Evolutionary conservation across 2,888 invertebrate species (phyloP).

Genomic region (Steinernema scapterisci): DNA sequence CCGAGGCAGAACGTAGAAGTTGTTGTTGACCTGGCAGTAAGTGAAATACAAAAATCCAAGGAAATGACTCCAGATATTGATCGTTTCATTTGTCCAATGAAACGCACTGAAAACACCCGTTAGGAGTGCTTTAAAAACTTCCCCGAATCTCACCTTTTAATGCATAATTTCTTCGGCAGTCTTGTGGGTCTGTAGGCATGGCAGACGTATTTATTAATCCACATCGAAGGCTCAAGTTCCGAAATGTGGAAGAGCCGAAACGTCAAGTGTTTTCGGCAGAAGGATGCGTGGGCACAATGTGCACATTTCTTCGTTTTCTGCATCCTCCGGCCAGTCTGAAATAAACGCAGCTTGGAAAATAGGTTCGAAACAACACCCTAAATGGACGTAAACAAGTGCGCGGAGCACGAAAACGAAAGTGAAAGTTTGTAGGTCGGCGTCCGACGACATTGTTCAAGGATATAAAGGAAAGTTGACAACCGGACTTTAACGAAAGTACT

Average conservation of each 20-base stretch:
- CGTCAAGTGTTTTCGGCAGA: conserved; percentile 18
- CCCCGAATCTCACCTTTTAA: conserved; percentile 77
- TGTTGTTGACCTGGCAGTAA: conserved; percentile 81
- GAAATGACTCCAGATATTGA: conserved; percentile 96
- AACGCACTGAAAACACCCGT: conserved; percentile 77
- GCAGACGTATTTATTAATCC: conserved; percentile 64
- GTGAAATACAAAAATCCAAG: conserved; percentile 75
- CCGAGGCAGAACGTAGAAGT: conserved; percentile 73
- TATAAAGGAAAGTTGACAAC: conserved; percentile 16
- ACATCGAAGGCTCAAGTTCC: conserved; percentile 36
- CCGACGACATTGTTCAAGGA: conserved; percentile 19
- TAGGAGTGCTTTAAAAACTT: conserved; percentile 31
- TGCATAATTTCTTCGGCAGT: conserved; percentile 80
- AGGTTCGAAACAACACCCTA: neutral
- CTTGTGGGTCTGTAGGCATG: conserved; percentile 68
- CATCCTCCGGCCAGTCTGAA: too few relatives aligned
- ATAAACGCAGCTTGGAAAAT: neutral
- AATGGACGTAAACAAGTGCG: neutral
- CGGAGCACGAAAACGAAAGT: conserved; percentile 17
- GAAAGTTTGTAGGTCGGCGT: conserved; percentile 29
- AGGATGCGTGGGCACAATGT: conserved; percentile 9
- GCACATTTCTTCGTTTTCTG: neutral
- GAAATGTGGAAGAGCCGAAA: neutral
- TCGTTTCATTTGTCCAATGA: conserved; percentile 95
- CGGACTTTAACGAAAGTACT: neutral